Conservation (phyloP, 2,888 invertebrate species). For the Tenthredo mesomela region DNA sequence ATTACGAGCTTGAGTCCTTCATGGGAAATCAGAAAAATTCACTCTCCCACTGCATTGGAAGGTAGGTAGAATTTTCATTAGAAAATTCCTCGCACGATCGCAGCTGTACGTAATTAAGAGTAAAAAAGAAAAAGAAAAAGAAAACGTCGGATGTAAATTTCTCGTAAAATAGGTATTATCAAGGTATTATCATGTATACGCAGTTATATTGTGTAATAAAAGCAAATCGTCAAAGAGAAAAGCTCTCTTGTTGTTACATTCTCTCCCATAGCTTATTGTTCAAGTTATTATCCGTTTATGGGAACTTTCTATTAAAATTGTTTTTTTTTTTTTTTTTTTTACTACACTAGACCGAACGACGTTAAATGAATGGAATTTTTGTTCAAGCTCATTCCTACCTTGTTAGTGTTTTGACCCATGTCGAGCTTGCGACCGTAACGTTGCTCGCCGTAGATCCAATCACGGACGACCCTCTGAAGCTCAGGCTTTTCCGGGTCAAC, state of each 20-base stretch:
- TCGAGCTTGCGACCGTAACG: constrained; percentile 83
- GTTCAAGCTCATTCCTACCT: constrained; percentile 77
- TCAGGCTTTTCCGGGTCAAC: constrained; percentile 92
- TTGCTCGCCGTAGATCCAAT: constrained; percentile 89
- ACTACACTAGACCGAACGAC: background rate
- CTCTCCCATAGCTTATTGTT: background rate
- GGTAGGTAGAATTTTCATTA: constrained; percentile 23
- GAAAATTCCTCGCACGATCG: constrained; percentile 23
- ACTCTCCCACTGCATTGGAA: background rate
- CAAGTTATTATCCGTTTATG: background rate
- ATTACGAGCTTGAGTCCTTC: background rate
- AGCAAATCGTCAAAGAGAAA: background rate
- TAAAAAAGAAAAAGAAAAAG: background rate
- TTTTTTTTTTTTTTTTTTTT: constrained; percentile 29
- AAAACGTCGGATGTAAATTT: background rate
- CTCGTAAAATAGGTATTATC: background rate
- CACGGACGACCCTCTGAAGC: constrained; percentile 87
- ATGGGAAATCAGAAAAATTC: constrained; percentile 16
- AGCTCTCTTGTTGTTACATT: background rate
- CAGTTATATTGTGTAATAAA: background rate
- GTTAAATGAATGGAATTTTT: background rate
- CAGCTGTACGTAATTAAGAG: constrained; percentile 1
- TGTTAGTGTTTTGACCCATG: constrained; percentile 80
- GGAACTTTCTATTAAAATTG: background rate
- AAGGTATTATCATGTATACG: background rate